Percentiles rank a stretch among this genome's conserved stretches.
These are phyloP conservation scores for Palythoa grandiflora DNA, from an alignment of 92 coral and sea anemone species.

Conservation along the genomic window DNA sequence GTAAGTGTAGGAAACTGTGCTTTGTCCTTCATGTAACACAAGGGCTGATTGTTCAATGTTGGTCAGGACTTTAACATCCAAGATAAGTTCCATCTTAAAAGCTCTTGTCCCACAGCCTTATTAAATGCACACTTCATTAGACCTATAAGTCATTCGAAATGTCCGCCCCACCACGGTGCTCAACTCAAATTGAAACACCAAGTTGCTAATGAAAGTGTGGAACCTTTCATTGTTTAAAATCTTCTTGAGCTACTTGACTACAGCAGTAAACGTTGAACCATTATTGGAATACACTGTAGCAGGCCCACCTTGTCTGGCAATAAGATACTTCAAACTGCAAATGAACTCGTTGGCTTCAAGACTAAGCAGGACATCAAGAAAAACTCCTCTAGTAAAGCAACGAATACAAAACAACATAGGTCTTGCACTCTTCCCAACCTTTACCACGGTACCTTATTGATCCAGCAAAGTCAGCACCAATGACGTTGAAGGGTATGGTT, in stretches of 20 bases:
- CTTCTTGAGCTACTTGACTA: background rate
- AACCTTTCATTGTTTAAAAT: background rate
- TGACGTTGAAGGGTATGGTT: background rate
- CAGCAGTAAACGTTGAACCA: background rate
- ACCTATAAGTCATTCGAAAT: background rate
- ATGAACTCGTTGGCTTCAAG: conserved; percentile 10
- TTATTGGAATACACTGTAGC: background rate
- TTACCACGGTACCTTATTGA: background rate
- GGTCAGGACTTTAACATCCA: background rate
- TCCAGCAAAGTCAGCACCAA: conserved; percentile 2
- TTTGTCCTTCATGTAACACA: background rate
- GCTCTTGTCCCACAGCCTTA: background rate
- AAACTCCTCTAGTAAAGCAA: conserved; percentile 1
- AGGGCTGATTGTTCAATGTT: background rate
- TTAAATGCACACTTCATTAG: background rate
- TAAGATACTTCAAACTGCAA: background rate
- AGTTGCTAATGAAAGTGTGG: background rate
- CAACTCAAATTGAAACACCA: conserved; percentile 5
- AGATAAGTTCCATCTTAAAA: background rate
- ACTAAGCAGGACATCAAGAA: background rate
- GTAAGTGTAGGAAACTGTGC: background rate
- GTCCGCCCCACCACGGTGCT: conserved; percentile 32
- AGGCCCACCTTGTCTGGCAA: background rate
- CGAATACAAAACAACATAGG: background rate
- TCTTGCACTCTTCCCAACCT: background rate